These are phyloP conservation scores for Montipora capitata DNA, from an alignment of 92 coral and sea anemone genomes.

Conservation along the genomic window DNA sequence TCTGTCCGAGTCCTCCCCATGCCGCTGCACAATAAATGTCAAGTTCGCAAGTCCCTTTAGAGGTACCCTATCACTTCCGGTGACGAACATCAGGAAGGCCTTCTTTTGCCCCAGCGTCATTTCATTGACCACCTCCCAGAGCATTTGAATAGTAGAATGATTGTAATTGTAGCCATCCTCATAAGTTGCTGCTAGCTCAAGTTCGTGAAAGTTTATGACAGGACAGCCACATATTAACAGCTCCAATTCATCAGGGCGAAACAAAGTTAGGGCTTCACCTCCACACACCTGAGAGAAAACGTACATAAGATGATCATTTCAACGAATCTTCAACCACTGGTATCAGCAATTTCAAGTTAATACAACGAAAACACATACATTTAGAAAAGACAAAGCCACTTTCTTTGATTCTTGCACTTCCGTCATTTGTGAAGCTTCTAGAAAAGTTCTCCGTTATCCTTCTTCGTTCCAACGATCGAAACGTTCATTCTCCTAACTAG, in stretches of 20 bases:
- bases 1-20: conserved; percentile 90
- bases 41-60: conserved; percentile 82
- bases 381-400: too few species aligned
- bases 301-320: not conserved
- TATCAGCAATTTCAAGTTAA: too few species aligned
- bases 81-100: conserved; percentile 92
- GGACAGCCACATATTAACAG: conserved; percentile 95
- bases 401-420: too few species aligned
- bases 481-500: too few species aligned
- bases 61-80: conserved; percentile 98
- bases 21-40: conserved; percentile 91
- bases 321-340: not conserved
- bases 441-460: too few species aligned
- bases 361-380: not conserved
- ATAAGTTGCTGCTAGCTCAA: conserved; percentile 87
- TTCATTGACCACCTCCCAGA: conserved; percentile 89
- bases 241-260: conserved; percentile 94
- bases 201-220: conserved; percentile 87
- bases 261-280: conserved; percentile 86
- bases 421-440: too few species aligned
- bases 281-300: conserved; percentile 87
- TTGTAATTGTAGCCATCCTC: conserved; percentile 87
- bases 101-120: conserved; percentile 92
- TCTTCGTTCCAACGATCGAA: too few species aligned
- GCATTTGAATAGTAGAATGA: conserved; percentile 85